These are phyloP conservation scores for Cheilosia urbana DNA, from an alignment of 2,888 invertebrate species.

Conservation along the genomic window DNA sequence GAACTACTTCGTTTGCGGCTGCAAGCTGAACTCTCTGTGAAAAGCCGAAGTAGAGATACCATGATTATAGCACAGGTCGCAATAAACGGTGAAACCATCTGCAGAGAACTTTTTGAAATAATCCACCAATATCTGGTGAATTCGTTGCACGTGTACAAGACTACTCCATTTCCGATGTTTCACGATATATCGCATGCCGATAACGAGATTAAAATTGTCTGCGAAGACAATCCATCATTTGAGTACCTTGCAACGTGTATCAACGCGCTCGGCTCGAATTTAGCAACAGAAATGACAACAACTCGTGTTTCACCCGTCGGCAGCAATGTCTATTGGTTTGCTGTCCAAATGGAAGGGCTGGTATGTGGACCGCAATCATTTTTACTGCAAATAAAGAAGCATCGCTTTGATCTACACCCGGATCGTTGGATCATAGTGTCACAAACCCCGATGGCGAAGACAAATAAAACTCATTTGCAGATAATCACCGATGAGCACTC, in stretches of 20 bases:
- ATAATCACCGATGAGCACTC: conserved; percentile 76
- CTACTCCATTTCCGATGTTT: conserved; percentile 36
- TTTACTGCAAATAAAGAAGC: conserved; percentile 69
- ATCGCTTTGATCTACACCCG: conserved; percentile 67
- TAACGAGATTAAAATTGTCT: conserved; percentile 34
- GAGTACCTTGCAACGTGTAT: conserved; percentile 41
- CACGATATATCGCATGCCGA: conserved; percentile 32
- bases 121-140: conserved; percentile 45
- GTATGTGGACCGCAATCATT: conserved; percentile 67
- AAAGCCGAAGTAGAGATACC: conserved; percentile 1
- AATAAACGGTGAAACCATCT: conserved; percentile 39
- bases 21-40: conserved; percentile 21
- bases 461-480: conserved; percentile 69
- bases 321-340: conserved; percentile 35
- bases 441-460: conserved; percentile 47
- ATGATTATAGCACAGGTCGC: conserved; percentile 68
- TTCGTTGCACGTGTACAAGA: conserved; percentile 26
- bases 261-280: not conserved
- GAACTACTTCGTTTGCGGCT: conserved; percentile 62
- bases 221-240: conserved; percentile 27
- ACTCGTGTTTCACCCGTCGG: conserved; percentile 7
- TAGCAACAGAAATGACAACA: conserved; percentile 17
- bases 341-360: conserved; percentile 53
- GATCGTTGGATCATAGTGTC: conserved; percentile 74
- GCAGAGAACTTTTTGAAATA: conserved; percentile 39